Evolutionary conservation across 1,140 invertebrate species (phyloP).

Genomic region (Drosophila elegans): DNA sequence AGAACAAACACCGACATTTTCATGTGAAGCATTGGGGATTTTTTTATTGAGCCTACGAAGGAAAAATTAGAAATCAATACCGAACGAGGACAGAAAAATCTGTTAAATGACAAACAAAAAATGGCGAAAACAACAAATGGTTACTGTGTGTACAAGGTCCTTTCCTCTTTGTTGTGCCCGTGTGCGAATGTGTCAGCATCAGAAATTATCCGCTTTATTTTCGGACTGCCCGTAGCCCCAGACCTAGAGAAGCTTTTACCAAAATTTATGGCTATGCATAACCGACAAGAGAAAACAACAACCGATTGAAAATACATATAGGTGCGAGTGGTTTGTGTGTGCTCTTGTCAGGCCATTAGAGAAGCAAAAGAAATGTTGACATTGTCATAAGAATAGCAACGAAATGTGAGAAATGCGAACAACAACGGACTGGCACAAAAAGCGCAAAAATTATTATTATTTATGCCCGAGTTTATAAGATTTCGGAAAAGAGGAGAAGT

Average conservation of each 20-base stretch:
- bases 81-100: conserved; percentile 50
- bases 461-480: conserved; percentile 63
- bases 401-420: conserved; percentile 60
- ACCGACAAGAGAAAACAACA: conserved; percentile 35
- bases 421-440: conserved; percentile 48
- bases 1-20: not conserved
- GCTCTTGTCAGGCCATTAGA: conserved; percentile 53
- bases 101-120: conserved; percentile 65
- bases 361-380: conserved; percentile 65
- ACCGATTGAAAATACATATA: conserved; percentile 72
- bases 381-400: conserved; percentile 59
- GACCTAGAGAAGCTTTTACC: conserved; percentile 36
- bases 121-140: conserved; percentile 30
- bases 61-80: conserved; percentile 77
- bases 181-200: conserved; percentile 48
- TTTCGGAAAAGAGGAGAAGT: conserved; percentile 58
- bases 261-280: conserved; percentile 59
- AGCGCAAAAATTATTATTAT: conserved; percentile 63
- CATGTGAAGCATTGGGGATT: conserved; percentile 15
- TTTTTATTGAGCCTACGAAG: conserved; percentile 50
- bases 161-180: conserved; percentile 1
- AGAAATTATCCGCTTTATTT: conserved; percentile 64
- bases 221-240: conserved; percentile 37
- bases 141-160: conserved; percentile 16
- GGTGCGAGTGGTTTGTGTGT: conserved; percentile 44